Evolutionary conservation across 2,113 vertebrate species (phyloP).

Genomic region (Nestor notabilis): DNA sequence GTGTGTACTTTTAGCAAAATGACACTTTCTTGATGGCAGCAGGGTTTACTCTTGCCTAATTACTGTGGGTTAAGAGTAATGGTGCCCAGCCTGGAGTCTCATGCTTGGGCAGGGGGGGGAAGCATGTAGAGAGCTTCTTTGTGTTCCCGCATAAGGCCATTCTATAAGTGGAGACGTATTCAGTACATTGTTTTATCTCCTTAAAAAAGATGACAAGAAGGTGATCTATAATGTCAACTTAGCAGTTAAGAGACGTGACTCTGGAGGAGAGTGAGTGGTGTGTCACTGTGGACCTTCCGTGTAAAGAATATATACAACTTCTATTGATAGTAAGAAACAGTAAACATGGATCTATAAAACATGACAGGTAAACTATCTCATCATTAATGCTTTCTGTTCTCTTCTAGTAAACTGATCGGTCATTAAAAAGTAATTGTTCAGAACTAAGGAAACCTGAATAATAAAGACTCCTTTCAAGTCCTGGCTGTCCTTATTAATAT

Average conservation of each 20-base stretch:
- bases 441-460: neutral
- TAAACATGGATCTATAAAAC: neutral
- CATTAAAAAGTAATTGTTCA: neutral
- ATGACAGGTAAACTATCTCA: neutral
- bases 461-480: neutral
- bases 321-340: neutral
- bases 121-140: neutral
- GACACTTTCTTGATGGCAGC: neutral
- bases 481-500: neutral
- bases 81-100: neutral
- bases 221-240: neutral
- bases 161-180: neutral
- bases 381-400: neutral
- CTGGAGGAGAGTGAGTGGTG: accelerated
- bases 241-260: neutral
- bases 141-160: neutral
- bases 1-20: neutral
- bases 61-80: neutral
- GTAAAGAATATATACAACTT: neutral
- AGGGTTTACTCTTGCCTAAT: neutral
- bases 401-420: neutral
- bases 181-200: neutral
- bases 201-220: neutral
- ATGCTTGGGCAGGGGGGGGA: neutral
- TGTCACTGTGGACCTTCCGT: neutral